A percentile compares a stretch with the other conserved stretches of the same genome.
Conservation (phyloP, 2,888 invertebrate species). For the Alcis repandata region DNA sequence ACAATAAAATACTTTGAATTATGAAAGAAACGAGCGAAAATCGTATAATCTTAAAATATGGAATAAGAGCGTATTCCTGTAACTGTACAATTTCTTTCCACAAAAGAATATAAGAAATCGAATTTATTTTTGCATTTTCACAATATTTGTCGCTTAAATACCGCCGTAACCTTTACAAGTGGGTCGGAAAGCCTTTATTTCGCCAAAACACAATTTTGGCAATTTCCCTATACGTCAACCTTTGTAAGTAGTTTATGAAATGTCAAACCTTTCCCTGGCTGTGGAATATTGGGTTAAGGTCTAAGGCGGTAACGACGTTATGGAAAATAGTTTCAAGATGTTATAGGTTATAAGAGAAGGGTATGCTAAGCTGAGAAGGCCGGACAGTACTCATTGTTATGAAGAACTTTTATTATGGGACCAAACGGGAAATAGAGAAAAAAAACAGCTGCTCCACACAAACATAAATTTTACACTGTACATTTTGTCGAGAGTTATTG, state of each 20-base stretch:
- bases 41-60: too few relatives aligned
- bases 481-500: too few relatives aligned
- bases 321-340: conserved; percentile 7
- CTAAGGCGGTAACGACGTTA: background rate
- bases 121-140: conserved; percentile 7
- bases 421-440: too few relatives aligned
- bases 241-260: conserved; percentile 34
- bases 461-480: too few relatives aligned
- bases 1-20: too few relatives aligned
- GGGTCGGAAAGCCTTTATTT: conserved; percentile 14
- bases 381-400: too few relatives aligned
- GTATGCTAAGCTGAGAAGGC: too few relatives aligned
- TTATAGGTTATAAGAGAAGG: too few relatives aligned
- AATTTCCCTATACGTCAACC: conserved; percentile 29
- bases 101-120: background rate
- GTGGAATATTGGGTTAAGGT: conserved; percentile 18
- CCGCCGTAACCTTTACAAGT: conserved; percentile 11
- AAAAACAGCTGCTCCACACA: too few relatives aligned
- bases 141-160: conserved; percentile 5
- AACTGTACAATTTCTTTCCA: background rate
- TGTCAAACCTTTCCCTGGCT: conserved; percentile 26
- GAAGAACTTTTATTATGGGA: too few relatives aligned
- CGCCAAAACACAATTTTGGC: conserved; percentile 22
- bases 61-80: too few relatives aligned
- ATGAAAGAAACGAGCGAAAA: too few relatives aligned